Percentiles rank a stretch among this genome's conserved stretches.
Evolutionary conservation across 2,888 invertebrate genomes (phyloP).

Genomic region (Machimus rusticus): DNA sequence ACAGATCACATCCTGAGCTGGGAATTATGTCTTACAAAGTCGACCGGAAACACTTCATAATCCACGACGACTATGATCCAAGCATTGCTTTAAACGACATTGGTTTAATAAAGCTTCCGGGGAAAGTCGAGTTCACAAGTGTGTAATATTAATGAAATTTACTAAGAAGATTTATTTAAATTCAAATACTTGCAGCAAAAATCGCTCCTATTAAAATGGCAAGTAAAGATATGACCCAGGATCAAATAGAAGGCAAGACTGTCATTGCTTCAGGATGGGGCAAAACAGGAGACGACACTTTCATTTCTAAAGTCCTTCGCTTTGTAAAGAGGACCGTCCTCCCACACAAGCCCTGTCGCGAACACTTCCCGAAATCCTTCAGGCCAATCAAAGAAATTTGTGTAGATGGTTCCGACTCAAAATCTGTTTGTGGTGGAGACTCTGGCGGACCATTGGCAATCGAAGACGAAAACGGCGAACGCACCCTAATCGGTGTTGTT

Average conservation of each 20-base stretch:
- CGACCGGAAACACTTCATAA: slow-evolving; percentile 50
- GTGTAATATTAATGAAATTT: neutral
- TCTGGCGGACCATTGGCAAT: slow-evolving; percentile 58
- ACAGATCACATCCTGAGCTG: slow-evolving; percentile 51
- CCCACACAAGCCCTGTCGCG: slow-evolving; percentile 52
- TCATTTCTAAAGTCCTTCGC: slow-evolving; percentile 58
- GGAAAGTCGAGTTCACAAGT: slow-evolving; percentile 20
- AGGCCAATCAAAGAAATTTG: slow-evolving; percentile 52
- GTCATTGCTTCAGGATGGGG: slow-evolving; percentile 57
- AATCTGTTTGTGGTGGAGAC: slow-evolving; percentile 57
- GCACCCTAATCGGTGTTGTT: slow-evolving; percentile 54
- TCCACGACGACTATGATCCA: slow-evolving; percentile 60
- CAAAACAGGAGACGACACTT: slow-evolving; percentile 50
- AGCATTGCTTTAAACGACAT: slow-evolving; percentile 47
- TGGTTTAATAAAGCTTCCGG: slow-evolving; percentile 41
- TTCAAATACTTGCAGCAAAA: slow-evolving; percentile 44
- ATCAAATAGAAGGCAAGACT: slow-evolving; percentile 50
- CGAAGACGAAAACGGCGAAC: neutral
- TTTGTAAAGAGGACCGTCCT: slow-evolving; percentile 53
- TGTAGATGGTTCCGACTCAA: slow-evolving; percentile 46
- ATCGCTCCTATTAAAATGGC: slow-evolving; percentile 55
- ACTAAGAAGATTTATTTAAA: neutral
- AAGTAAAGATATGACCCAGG: slow-evolving; percentile 45
- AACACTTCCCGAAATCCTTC: slow-evolving; percentile 53
- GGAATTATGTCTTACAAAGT: slow-evolving; percentile 56